Evolutionary conservation across 2,888 invertebrate species (phyloP).

Genomic region (Gymnoscelis rufifasciata): DNA sequence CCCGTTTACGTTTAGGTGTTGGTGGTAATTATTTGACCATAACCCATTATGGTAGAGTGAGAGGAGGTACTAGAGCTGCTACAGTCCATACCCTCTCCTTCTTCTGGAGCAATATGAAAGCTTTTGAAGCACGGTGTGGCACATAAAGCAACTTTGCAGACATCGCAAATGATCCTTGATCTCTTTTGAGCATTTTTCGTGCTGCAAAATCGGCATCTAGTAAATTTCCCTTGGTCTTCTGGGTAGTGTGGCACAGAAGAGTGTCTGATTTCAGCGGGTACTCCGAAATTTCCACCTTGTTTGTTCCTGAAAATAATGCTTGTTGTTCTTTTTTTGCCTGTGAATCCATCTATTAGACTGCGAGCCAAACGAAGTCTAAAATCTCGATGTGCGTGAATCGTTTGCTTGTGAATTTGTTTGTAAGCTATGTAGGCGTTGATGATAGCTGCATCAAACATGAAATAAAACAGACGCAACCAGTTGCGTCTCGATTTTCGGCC

Average conservation of each 20-base stretch:
- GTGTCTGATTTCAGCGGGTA: conserved; percentile 3
- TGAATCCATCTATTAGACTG: conserved; percentile 8
- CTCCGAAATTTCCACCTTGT: conserved; percentile 2
- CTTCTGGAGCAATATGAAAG: conserved; percentile 14
- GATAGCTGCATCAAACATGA: conserved; percentile 19
- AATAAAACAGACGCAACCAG: conserved; percentile 7
- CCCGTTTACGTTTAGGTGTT: conserved; percentile 7
- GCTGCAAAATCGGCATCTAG: conserved; percentile 23
- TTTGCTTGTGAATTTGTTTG: background rate
- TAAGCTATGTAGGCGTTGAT: conserved; percentile 17
- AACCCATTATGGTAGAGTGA: conserved; percentile 11
- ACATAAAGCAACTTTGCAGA: conserved; percentile 19
- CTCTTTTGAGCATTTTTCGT: conserved; percentile 8
- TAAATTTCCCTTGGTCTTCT: conserved; percentile 10
- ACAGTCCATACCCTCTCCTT: conserved; percentile 3
- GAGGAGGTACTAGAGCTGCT: conserved; percentile 7
- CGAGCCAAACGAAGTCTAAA: conserved; percentile 9
- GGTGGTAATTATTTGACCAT: conserved; percentile 23
- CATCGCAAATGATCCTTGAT: conserved; percentile 17
- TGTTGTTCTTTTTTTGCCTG: conserved; percentile 4
- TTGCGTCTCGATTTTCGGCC: conserved; percentile 15
- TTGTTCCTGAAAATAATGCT: conserved; percentile 1
- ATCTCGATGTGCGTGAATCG: conserved; percentile 4
- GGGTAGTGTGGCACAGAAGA: background rate
- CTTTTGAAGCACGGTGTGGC: conserved; percentile 17